Evolutionary conservation across 2,797 vertebrate genomes (phyloP).

Genomic region (Diplodus sargus): DNA sequence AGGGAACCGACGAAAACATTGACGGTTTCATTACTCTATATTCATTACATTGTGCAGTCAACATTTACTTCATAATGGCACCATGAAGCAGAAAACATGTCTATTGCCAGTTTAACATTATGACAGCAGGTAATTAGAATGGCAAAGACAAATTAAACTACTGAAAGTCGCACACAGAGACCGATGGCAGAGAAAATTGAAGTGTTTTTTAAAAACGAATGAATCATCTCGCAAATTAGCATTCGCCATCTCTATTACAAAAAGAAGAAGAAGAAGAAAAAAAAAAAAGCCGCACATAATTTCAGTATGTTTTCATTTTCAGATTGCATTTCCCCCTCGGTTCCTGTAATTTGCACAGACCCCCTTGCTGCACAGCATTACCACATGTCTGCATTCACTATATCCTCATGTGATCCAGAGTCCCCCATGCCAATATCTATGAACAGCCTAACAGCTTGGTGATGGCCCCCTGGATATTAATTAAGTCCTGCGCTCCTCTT

Average conservation of each 20-base stretch:
- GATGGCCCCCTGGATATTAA: slow-evolving; percentile 73
- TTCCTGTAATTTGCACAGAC: slow-evolving; percentile 32
- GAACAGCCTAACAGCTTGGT: slow-evolving; percentile 53
- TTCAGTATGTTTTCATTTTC: slow-evolving; percentile 24
- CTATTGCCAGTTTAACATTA: not conserved
- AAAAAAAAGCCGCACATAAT: not conserved
- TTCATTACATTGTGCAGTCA: no score
- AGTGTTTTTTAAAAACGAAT: slow-evolving; percentile 14
- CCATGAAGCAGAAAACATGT: no score
- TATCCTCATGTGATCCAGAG: slow-evolving; percentile 55
- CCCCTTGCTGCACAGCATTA: slow-evolving; percentile 47
- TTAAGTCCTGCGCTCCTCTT: slow-evolving; percentile 64
- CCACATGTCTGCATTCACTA: slow-evolving; percentile 25
- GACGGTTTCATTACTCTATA: no score
- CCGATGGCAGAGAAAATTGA: not conserved
- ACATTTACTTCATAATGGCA: no score
- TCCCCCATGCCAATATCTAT: slow-evolving; percentile 46
- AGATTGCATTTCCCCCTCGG: slow-evolving; percentile 30
- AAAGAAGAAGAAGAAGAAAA: not conserved
- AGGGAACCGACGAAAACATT: no score
- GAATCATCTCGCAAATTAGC: slow-evolving; percentile 48
- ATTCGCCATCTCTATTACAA: slow-evolving; percentile 40
- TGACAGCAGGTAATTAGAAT: slow-evolving; percentile 27
- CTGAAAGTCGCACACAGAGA: slow-evolving; percentile 18
- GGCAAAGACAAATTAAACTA: slow-evolving; percentile 19